Evolutionary conservation across 2,888 invertebrate species (phyloP).

Genomic region (Brassicogethes aeneus): DNA sequence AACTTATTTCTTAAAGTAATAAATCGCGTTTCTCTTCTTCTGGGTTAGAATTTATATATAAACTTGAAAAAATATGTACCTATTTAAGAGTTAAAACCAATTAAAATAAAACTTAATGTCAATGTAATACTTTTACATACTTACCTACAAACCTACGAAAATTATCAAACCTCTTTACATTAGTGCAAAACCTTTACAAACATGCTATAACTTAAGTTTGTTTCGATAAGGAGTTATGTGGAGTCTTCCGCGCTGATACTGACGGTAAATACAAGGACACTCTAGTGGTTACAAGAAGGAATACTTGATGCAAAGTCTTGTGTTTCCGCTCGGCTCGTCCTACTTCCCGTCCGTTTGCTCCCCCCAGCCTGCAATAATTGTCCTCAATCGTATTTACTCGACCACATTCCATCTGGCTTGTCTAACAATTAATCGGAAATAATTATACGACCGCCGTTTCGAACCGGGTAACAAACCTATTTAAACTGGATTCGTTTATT

Average conservation of each 20-base stretch:
- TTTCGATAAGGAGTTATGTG: neutral
- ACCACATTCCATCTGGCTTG: conserved; percentile 10
- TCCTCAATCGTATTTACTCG: conserved; percentile 10
- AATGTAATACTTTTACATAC: too few species aligned
- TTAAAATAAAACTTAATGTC: too few species aligned
- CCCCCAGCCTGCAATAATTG: conserved; percentile 10
- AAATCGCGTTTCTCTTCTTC: too few species aligned
- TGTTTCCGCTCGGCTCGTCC: neutral
- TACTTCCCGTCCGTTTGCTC: conserved; percentile 5
- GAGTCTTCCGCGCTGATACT: conserved; percentile 9
- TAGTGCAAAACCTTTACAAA: too few species aligned
- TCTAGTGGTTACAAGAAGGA: conserved; percentile 3
- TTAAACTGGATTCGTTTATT: neutral
- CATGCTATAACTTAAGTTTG: too few species aligned
- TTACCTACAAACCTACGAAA: too few species aligned
- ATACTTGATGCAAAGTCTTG: conserved; percentile 1
- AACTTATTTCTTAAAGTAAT: too few species aligned
- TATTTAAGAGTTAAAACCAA: too few species aligned
- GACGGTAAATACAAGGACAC: conserved; percentile 9
- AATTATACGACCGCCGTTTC: conserved; percentile 9
- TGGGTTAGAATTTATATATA: too few species aligned
- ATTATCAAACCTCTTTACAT: too few species aligned
- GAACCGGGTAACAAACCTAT: neutral
- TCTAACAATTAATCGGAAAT: conserved; percentile 12
- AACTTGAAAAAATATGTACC: too few species aligned